Percentiles rank a stretch among this genome's conserved stretches.
phyloP scores from a whole-genome alignment of 1,140 invertebrate genomes.

The Dendrolimus punctatus region DNA sequence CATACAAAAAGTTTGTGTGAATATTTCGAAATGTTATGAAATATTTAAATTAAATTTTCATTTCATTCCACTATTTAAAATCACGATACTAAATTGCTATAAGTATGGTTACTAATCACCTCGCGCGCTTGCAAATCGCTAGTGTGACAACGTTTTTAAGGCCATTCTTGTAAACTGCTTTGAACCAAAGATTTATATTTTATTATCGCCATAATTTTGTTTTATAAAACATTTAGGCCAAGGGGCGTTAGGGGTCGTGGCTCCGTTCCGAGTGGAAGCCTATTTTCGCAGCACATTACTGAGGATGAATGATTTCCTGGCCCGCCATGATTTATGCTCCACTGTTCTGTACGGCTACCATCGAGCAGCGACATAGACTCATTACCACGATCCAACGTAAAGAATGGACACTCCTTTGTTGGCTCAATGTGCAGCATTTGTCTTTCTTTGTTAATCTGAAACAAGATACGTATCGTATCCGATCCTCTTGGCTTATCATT shows the following conservation, averaged over 20 bases:
- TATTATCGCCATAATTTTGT: slow-evolving; percentile 44
- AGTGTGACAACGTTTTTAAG: background rate
- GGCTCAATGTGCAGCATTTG: slow-evolving; percentile 46
- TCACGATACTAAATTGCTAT: too few species aligned
- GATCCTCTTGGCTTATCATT: slow-evolving; percentile 13
- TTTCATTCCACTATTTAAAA: too few species aligned
- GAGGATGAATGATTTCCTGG: slow-evolving; percentile 69
- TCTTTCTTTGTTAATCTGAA: slow-evolving; percentile 46
- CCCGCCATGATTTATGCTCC: slow-evolving; percentile 55
- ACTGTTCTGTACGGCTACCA: slow-evolving; percentile 34
- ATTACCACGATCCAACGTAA: slow-evolving; percentile 37
- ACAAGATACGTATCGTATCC: slow-evolving; percentile 18
- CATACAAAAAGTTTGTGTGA: too few species aligned
- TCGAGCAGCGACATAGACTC: slow-evolving; percentile 37
- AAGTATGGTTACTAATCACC: too few species aligned
- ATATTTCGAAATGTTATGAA: too few species aligned
- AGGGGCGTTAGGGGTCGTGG: slow-evolving; percentile 46
- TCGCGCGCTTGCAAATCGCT: too few species aligned
- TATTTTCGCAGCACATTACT: slow-evolving; percentile 69
- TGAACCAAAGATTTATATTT: slow-evolving; percentile 43
- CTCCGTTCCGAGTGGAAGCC: slow-evolving; percentile 52
- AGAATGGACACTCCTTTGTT: slow-evolving; percentile 58
- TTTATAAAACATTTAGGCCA: slow-evolving; percentile 54
- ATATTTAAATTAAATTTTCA: too few species aligned
- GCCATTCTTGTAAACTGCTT: slow-evolving; percentile 10